Conservation (phyloP, 2,797 vertebrate genomes). For the Pangasius sanitwongsei region DNA sequence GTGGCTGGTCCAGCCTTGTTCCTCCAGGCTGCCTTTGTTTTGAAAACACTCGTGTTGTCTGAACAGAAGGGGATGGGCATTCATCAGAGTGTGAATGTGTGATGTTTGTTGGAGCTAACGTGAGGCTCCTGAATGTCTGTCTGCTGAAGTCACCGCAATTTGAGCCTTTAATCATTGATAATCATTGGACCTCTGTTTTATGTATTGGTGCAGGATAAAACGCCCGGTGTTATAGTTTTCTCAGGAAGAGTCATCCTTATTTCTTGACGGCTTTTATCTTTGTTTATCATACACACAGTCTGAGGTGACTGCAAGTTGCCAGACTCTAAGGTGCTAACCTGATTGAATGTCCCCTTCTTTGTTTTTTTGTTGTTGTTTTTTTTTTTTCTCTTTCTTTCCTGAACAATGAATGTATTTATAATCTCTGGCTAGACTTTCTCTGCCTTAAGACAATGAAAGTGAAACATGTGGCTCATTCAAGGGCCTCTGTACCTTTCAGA, state of each 20-base stretch:
- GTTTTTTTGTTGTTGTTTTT: not conserved
- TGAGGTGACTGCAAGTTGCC: conserved; percentile 12
- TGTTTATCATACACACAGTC: not conserved
- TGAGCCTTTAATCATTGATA: conserved; percentile 35
- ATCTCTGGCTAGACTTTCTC: conserved; percentile 43
- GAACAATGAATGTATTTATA: conserved; percentile 75
- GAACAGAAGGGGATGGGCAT: conserved; percentile 1
- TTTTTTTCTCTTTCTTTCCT: conserved; percentile 45
- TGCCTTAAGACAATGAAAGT: conserved; percentile 60
- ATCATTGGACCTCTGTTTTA: conserved; percentile 39
- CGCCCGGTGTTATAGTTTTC: conserved; percentile 24
- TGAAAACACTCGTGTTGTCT: conserved; percentile 16
- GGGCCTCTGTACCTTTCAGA: conserved; percentile 64
- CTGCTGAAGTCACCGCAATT: not conserved
- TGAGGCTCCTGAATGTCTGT: conserved; percentile 16
- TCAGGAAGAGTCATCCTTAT: conserved; percentile 42
- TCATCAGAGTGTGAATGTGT: not conserved
- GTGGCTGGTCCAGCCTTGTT: conserved; percentile 27
- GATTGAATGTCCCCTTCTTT: conserved; percentile 18
- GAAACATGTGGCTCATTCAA: conserved; percentile 53
- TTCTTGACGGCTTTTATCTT: not conserved
- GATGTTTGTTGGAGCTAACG: conserved; percentile 7
- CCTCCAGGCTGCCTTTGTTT: conserved; percentile 17
- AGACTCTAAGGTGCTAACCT: conserved; percentile 53
- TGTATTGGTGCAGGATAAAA: conserved; percentile 10